Conservation (phyloP, 2,113 vertebrate genomes). For the Cavia aperea region DNA sequence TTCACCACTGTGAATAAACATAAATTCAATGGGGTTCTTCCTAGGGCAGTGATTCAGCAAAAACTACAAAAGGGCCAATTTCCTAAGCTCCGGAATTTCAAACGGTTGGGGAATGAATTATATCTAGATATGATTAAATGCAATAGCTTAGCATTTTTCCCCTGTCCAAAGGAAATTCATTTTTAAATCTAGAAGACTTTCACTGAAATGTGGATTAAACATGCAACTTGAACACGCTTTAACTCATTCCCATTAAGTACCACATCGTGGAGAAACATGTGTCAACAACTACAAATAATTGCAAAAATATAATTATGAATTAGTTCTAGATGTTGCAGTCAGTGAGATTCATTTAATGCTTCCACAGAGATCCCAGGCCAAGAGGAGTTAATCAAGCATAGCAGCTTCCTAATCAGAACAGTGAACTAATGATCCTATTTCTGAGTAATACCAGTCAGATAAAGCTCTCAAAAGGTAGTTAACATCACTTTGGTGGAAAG, state of each 20-base stretch:
- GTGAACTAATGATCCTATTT: constrained; percentile 84
- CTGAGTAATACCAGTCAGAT: constrained; percentile 84
- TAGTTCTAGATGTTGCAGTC: constrained; percentile 78
- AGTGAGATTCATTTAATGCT: constrained; percentile 72
- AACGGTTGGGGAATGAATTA: background rate
- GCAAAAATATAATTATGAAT: constrained; percentile 79
- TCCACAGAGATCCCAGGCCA: constrained; percentile 75
- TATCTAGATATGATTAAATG: background rate
- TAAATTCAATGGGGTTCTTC: background rate
- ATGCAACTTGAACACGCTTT: background rate
- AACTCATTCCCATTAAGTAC: constrained; percentile 50
- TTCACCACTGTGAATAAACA: background rate
- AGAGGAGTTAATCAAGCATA: constrained; percentile 84
- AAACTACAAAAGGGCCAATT: constrained; percentile 23
- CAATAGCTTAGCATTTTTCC: background rate
- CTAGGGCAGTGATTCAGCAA: background rate
- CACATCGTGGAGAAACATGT: constrained; percentile 71
- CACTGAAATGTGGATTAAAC: constrained; percentile 36
- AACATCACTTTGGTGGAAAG: constrained; percentile 83
- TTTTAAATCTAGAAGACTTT: background rate
- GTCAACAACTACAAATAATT: constrained; percentile 76
- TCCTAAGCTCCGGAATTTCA: constrained; percentile 17
- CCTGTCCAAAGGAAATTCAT: too few relatives aligned
- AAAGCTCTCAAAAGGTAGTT: constrained; percentile 86
- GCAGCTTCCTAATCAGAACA: constrained; percentile 81